A percentile compares a stretch with the other conserved stretches of the same genome.
phyloP scores from a whole-genome alignment of 2,888 invertebrate species.

The Pogonocherus hispidulus region DNA sequence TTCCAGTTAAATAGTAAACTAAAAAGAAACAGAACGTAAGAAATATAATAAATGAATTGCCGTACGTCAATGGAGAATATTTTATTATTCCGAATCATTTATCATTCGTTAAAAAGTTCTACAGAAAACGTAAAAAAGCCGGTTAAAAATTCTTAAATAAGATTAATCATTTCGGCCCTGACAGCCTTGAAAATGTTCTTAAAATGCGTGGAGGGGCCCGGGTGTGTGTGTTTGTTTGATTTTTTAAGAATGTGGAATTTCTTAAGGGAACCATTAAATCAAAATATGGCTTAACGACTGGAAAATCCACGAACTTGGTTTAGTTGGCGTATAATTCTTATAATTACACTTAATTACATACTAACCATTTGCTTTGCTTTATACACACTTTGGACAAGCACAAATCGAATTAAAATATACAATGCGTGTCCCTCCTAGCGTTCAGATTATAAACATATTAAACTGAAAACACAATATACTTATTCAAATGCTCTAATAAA shows the following conservation, averaged over 20 bases:
- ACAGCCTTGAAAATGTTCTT: slow-evolving; percentile 56
- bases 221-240: slow-evolving; percentile 41
- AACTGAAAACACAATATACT: no score
- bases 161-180: slow-evolving; percentile 60
- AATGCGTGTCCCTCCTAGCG: no score
- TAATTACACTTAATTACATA: slow-evolving; percentile 19
- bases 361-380: neutral
- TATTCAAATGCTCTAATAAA: no score
- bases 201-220: slow-evolving; percentile 47
- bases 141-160: slow-evolving; percentile 61
- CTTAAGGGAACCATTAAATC: slow-evolving; percentile 19
- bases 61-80: slow-evolving; percentile 48
- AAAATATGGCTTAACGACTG: slow-evolving; percentile 3
- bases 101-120: slow-evolving; percentile 55
- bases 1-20: slow-evolving; percentile 50
- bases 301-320: slow-evolving; percentile 8
- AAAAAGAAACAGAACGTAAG: slow-evolving; percentile 43
- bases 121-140: slow-evolving; percentile 60
- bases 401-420: no score
- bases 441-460: no score
- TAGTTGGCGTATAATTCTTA: neutral
- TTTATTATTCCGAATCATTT: slow-evolving; percentile 51
- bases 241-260: slow-evolving; percentile 37
- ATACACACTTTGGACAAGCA: no score
- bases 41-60: slow-evolving; percentile 50